Evolutionary conservation across 1,140 invertebrate genomes (phyloP).

Genomic region (Octopus bimaculoides): DNA sequence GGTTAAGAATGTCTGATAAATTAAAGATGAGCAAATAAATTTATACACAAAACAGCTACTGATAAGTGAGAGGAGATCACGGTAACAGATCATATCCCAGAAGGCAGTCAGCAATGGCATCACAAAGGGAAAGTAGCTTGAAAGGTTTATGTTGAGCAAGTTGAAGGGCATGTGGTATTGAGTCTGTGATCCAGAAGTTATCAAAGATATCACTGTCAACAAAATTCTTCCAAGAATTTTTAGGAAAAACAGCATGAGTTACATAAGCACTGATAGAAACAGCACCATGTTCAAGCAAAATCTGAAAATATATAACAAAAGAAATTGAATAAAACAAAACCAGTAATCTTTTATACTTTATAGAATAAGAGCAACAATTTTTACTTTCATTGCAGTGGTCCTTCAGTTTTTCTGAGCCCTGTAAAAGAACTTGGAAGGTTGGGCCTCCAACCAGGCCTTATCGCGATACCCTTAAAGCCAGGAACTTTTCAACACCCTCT

Average conservation of each 20-base stretch:
- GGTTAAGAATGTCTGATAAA: too few relatives aligned
- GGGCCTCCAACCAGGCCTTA: too few relatives aligned
- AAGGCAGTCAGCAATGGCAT: slow-evolving; percentile 49
- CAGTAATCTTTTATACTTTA: too few relatives aligned
- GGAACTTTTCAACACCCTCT: too few relatives aligned
- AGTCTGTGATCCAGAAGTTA: slow-evolving; percentile 57
- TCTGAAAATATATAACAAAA: slow-evolving; percentile 34
- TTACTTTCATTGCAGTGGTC: too few relatives aligned
- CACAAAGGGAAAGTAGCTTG: slow-evolving; percentile 50
- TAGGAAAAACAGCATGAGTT: slow-evolving; percentile 57
- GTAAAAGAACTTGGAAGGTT: too few relatives aligned
- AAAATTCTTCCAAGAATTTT: slow-evolving; percentile 54
- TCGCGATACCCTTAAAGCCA: too few relatives aligned
- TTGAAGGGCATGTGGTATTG: slow-evolving; percentile 50
- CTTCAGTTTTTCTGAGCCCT: too few relatives aligned
- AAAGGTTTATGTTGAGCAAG: slow-evolving; percentile 51
- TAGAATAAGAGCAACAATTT: too few relatives aligned
- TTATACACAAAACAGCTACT: too few relatives aligned
- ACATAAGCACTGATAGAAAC: slow-evolving; percentile 51
- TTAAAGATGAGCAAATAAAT: too few relatives aligned
- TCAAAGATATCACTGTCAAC: slow-evolving; percentile 42
- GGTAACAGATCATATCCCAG: slow-evolving; percentile 52
- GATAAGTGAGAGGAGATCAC: neutral
- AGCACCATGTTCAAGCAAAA: slow-evolving; percentile 47
- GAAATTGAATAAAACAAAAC: too few relatives aligned